A percentile compares a stretch with the other conserved stretches of the same genome.
Conservation (phyloP, 2,888 invertebrate genomes). For the Seira ritae region DNA sequence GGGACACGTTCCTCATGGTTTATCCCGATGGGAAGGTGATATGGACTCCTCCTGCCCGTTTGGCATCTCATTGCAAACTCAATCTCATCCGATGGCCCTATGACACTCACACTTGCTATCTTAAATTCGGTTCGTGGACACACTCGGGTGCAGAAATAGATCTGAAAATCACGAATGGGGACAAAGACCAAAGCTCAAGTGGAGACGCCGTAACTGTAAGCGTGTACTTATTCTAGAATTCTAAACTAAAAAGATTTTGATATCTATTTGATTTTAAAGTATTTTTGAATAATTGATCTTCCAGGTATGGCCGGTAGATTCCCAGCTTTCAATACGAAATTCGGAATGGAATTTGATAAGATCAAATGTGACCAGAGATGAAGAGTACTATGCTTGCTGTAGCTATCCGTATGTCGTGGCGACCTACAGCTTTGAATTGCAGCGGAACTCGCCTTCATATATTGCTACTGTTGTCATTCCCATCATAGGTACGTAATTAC, state of each 20-base stretch:
- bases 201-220: neutral
- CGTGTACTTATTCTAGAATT: neutral
- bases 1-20: constrained; percentile 79
- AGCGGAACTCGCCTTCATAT: constrained; percentile 80
- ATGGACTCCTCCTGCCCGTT: constrained; percentile 84
- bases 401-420: constrained; percentile 79
- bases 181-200: neutral
- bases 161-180: constrained; percentile 69
- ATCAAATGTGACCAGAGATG: constrained; percentile 74
- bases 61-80: constrained; percentile 81
- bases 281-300: constrained; percentile 8
- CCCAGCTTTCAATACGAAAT: constrained; percentile 57
- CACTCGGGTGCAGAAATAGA: constrained; percentile 80
- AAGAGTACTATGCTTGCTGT: constrained; percentile 77
- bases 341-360: constrained; percentile 68
- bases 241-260: neutral
- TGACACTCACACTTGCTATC: constrained; percentile 82
- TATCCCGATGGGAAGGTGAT: constrained; percentile 76
- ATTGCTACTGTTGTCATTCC: constrained; percentile 81
- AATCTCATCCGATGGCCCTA: constrained; percentile 86
- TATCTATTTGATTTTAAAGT: neutral
- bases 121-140: constrained; percentile 86
- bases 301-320: constrained; percentile 16
- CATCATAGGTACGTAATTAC: constrained; percentile 76
- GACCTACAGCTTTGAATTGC: constrained; percentile 78